A percentile compares a stretch with the other conserved stretches of the same genome.
Evolutionary conservation across 2,888 invertebrate species (phyloP).

Genomic region (Hylaea fasciaria): DNA sequence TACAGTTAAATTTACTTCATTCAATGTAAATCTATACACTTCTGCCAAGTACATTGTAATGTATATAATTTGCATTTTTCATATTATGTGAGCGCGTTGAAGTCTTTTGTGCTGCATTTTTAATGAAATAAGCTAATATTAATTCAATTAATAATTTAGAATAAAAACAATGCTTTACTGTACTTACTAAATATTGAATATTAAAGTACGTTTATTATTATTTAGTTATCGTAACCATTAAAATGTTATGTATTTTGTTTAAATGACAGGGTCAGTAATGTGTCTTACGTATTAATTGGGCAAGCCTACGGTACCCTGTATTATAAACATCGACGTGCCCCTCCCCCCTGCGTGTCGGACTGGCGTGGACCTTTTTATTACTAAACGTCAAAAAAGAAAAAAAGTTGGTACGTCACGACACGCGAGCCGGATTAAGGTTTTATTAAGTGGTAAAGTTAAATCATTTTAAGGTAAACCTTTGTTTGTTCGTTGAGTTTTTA

Average conservation of each 20-base stretch:
- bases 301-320: slow-evolving; percentile 30
- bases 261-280: no score
- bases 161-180: no score
- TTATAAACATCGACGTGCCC: slow-evolving; percentile 33
- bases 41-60: no score
- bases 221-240: no score
- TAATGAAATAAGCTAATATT: no score
- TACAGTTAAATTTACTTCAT: no score
- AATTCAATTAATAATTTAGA: no score
- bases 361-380: slow-evolving; percentile 47
- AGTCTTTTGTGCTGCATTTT: not conserved
- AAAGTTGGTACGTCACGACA: slow-evolving; percentile 48
- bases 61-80: not conserved
- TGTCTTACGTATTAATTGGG: slow-evolving; percentile 37
- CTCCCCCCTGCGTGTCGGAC: slow-evolving; percentile 43
- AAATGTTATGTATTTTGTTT: no score
- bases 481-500: slow-evolving; percentile 22
- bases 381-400: slow-evolving; percentile 43
- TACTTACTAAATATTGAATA: no score
- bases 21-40: no score
- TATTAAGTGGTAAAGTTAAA: slow-evolving; percentile 44
- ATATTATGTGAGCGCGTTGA: not conserved
- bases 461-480: slow-evolving; percentile 41
- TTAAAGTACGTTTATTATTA: no score
- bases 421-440: slow-evolving; percentile 44